Percentiles rank a stretch among this genome's conserved stretches.
These are phyloP conservation scores for Phylloscopus collybita DNA, from an alignment of 2,797 vertebrate genomes.

Conservation along the genomic window DNA sequence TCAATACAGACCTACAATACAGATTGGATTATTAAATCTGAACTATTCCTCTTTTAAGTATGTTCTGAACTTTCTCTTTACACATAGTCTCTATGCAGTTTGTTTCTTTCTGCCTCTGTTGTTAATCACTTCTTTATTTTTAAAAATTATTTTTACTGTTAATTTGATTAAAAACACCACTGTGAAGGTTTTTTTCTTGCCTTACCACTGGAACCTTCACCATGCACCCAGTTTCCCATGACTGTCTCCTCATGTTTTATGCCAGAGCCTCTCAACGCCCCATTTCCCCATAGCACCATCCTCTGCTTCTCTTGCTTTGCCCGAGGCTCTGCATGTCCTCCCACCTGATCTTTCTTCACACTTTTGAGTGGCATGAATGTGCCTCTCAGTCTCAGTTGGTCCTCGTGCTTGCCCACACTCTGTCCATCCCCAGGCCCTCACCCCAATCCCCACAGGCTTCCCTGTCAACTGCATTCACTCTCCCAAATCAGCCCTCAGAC, in stretches of 20 bases:
- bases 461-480: background rate
- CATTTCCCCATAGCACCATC: background rate
- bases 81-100: background rate
- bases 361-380: background rate
- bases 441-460: fast-evolving
- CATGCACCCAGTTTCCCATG: fast-evolving
- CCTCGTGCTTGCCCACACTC: fast-evolving
- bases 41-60: background rate
- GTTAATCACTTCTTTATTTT: background rate
- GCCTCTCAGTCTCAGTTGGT: background rate
- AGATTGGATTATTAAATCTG: background rate
- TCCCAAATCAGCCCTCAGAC: background rate
- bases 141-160: background rate
- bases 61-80: background rate
- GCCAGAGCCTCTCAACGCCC: fast-evolving
- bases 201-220: background rate
- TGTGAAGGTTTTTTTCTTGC: background rate
- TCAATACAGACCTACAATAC: background rate
- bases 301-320: background rate
- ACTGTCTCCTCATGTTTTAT: background rate
- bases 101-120: background rate
- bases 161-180: background rate
- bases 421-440: background rate
- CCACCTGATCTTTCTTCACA: background rate
- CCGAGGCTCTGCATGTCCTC: fast-evolving